phyloP scores from a whole-genome alignment of 2,888 invertebrate genomes.

The Acutogordius australiensis region DNA sequence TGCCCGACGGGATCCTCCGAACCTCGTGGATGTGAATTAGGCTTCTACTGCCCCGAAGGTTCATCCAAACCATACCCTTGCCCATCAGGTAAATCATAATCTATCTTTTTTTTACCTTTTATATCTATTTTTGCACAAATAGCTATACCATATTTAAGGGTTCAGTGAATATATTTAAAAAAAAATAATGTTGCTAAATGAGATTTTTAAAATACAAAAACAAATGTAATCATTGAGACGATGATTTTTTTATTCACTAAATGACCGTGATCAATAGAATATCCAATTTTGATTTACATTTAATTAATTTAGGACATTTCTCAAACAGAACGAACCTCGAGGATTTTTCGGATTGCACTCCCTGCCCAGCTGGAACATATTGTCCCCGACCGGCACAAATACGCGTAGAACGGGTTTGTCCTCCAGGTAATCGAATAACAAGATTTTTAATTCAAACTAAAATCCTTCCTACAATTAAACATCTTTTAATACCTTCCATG shows the following conservation, averaged over 20 bases:
- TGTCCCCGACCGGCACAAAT: conserved; percentile 11
- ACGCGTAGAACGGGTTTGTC: not conserved
- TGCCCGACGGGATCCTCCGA: not conserved
- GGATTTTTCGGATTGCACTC: conserved; percentile 6
- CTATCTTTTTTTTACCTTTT: not conserved
- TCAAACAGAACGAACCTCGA: not conserved
- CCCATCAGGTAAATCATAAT: conserved; percentile 8
- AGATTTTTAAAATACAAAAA: too few relatives aligned
- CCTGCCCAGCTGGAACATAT: conserved; percentile 7
- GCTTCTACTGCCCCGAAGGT: conserved; percentile 11
- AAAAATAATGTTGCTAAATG: too few relatives aligned
- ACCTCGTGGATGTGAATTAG: not conserved
- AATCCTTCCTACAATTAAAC: not conserved
- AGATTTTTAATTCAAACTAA: not conserved
- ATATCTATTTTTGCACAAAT: not conserved
- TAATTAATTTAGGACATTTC: not conserved
- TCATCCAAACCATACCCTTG: conserved; percentile 11
- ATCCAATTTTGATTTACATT: too few relatives aligned
- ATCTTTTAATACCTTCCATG: too few relatives aligned
- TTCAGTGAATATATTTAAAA: too few relatives aligned
- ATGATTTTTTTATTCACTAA: too few relatives aligned
- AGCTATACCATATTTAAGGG: too few relatives aligned
- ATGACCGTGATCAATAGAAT: too few relatives aligned
- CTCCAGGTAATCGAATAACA: conserved; percentile 11
- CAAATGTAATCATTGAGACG: too few relatives aligned